Percentiles rank a stretch among this genome's conserved stretches.
These are phyloP conservation scores for Hylaeus anthracinus DNA, from an alignment of 1,140 invertebrate genomes.

Conservation along the genomic window DNA sequence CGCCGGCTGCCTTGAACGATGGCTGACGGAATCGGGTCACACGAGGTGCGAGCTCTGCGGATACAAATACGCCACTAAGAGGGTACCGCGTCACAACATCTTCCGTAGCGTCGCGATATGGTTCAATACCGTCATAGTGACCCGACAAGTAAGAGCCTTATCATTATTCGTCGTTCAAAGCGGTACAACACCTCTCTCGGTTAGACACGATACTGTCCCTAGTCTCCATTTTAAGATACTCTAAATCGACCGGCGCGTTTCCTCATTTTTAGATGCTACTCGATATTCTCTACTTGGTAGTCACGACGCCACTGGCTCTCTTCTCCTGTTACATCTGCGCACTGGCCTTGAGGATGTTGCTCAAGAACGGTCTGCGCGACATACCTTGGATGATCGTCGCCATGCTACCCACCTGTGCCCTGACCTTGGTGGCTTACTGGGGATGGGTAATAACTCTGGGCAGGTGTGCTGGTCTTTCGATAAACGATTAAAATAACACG, in stretches of 20 bases:
- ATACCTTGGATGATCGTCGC: constrained; percentile 78
- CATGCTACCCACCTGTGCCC: constrained; percentile 76
- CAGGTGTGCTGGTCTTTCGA: constrained; percentile 64
- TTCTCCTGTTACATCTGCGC: constrained; percentile 82
- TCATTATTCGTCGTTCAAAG: not conserved
- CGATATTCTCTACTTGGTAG: constrained; percentile 81
- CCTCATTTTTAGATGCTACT: constrained; percentile 78
- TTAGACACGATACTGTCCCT: no score
- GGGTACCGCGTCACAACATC: constrained; percentile 82
- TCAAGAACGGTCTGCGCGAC: constrained; percentile 71
- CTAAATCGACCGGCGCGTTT: no score
- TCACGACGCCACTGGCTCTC: constrained; percentile 82
- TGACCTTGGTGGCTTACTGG: constrained; percentile 78
- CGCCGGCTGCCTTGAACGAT: constrained; percentile 85
- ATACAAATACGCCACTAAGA: constrained; percentile 80
- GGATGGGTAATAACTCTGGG: constrained; percentile 77
- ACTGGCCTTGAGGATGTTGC: constrained; percentile 78
- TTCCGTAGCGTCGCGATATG: constrained; percentile 80
- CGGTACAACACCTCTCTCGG: not conserved
- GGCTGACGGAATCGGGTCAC: constrained; percentile 85
- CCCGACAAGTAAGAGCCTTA: constrained; percentile 78
- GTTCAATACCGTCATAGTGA: constrained; percentile 82
- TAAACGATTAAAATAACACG: no score
- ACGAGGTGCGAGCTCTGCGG: constrained; percentile 84
- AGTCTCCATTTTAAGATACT: no score